Conservation (phyloP, 1,140 invertebrate species). For the Panonychus citri region DNA sequence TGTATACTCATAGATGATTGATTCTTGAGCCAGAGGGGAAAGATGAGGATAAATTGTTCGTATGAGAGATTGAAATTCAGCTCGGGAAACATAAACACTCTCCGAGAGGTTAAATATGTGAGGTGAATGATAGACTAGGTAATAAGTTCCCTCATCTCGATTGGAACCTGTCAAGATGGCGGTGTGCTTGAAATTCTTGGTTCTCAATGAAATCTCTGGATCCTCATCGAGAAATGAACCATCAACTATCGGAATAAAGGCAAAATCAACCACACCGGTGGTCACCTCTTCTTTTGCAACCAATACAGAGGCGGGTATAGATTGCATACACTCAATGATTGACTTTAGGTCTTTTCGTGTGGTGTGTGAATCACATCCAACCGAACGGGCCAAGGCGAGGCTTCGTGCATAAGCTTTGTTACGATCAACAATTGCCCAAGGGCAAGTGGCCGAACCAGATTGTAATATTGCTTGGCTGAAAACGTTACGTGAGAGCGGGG, state of each 20-base stretch:
- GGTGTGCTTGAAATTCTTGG: slow-evolving; percentile 73
- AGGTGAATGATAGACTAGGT: slow-evolving; percentile 70
- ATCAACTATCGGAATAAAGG: slow-evolving; percentile 79
- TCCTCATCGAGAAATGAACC: slow-evolving; percentile 68
- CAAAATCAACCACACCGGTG: slow-evolving; percentile 37
- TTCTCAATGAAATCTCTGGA: slow-evolving; percentile 45
- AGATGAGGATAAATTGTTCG: slow-evolving; percentile 54
- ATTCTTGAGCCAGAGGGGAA: slow-evolving; percentile 48
- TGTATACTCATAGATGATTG: slow-evolving; percentile 63
- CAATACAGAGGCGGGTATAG: slow-evolving; percentile 40
- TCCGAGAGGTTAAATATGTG: slow-evolving; percentile 58
- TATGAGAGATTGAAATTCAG: slow-evolving; percentile 27
- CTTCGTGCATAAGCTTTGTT: slow-evolving; percentile 50
- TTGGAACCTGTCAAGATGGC: slow-evolving; percentile 79
- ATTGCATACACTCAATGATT: slow-evolving; percentile 51
- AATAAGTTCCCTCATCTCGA: slow-evolving; percentile 79
- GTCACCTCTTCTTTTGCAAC: slow-evolving; percentile 62
- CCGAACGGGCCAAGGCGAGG: slow-evolving; percentile 54
- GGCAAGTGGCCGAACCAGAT: slow-evolving; percentile 39
- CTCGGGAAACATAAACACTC: slow-evolving; percentile 53
- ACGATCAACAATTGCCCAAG: slow-evolving; percentile 70
- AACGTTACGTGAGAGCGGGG: slow-evolving; percentile 52
- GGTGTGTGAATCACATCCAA: slow-evolving; percentile 52
- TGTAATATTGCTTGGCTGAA: slow-evolving; percentile 44
- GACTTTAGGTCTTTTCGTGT: slow-evolving; percentile 32